phyloP scores from a whole-genome alignment of 2,113 vertebrate species.

The Hyla sarda region DNA sequence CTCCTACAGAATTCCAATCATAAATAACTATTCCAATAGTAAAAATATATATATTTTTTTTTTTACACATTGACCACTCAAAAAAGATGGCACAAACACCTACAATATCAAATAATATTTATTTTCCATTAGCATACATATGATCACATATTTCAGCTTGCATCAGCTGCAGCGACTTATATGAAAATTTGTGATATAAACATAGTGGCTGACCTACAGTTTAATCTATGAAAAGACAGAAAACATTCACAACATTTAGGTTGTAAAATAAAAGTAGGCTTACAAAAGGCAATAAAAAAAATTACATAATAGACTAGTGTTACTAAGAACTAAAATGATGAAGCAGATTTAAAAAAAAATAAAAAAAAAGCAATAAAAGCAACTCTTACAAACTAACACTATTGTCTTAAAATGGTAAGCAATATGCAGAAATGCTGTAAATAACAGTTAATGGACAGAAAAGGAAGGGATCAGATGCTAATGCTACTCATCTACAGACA shows the following conservation, averaged over 20 bases:
- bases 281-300: background rate
- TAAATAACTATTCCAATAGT: too few relatives aligned
- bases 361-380: background rate
- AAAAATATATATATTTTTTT: too few relatives aligned
- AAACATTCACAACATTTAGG: background rate
- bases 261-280: background rate
- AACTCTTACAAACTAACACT: background rate
- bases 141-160: background rate
- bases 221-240: background rate
- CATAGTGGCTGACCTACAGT: background rate
- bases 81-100: background rate
- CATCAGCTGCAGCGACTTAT: background rate
- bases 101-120: conserved; percentile 7
- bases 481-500: background rate
- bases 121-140: conserved; percentile 13
- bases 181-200: background rate
- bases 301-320: background rate
- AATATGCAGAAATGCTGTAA: background rate
- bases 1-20: too few relatives aligned
- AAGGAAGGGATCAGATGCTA: background rate
- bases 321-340: background rate
- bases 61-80: background rate
- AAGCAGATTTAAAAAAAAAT: background rate
- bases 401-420: background rate
- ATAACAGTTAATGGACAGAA: background rate